phyloP scores from a whole-genome alignment of 2,797 vertebrate genomes.

The Psittacula derbiana region DNA sequence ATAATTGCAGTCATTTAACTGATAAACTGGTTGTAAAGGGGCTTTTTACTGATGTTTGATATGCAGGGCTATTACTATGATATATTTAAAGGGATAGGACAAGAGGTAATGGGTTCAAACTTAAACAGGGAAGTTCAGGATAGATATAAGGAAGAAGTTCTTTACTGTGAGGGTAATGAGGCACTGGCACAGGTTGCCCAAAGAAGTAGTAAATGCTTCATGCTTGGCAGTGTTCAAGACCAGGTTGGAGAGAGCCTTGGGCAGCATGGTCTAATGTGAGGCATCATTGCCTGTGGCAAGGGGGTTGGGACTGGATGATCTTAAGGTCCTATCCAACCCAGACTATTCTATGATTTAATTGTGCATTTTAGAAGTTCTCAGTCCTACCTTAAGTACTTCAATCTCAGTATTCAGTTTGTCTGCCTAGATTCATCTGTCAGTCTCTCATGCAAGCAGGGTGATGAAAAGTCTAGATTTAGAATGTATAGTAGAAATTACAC shows the following conservation, averaged over 20 bases:
- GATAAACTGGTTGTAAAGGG: background rate
- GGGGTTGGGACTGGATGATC: background rate
- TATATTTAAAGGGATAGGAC: background rate
- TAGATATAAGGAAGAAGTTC: background rate
- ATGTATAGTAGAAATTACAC: background rate
- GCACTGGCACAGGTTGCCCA: background rate
- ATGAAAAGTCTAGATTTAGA: background rate
- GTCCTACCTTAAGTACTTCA: background rate
- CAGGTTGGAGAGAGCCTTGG: background rate
- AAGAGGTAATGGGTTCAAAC: background rate
- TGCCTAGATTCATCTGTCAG: background rate
- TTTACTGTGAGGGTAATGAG: background rate
- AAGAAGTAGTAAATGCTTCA: background rate
- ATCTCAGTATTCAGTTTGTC: background rate
- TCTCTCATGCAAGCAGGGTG: background rate
- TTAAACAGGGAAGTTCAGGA: background rate
- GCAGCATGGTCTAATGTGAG: background rate
- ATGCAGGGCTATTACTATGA: rapidly evolving
- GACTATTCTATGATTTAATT: background rate
- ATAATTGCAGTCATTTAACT: background rate
- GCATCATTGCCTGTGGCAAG: background rate
- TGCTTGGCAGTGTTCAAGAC: background rate
- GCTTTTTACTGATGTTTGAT: background rate
- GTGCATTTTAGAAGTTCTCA: background rate
- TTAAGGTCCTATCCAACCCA: background rate